These are phyloP conservation scores for Ia io DNA, from an alignment of 2,113 vertebrate species.

Conservation along the genomic window DNA sequence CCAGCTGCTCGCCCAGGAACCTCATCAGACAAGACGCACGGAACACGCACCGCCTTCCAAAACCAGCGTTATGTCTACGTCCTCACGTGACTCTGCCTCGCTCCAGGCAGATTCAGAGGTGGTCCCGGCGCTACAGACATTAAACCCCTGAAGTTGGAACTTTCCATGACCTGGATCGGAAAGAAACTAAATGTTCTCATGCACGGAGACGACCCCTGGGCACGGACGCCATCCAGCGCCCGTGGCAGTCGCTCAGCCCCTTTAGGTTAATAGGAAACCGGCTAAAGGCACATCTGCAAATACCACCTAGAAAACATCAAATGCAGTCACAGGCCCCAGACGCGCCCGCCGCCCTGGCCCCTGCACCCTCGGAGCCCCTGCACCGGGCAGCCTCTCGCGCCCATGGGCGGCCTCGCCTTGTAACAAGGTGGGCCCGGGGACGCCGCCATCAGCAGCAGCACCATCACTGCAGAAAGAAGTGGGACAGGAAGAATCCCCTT, in stretches of 20 bases:
- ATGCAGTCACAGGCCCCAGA: background rate
- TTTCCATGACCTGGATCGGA: background rate
- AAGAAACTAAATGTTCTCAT: background rate
- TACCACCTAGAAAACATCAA: background rate
- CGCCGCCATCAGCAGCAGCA: accelerated
- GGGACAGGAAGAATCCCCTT: too few species aligned
- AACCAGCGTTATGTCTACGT: accelerated
- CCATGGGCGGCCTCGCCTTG: background rate
- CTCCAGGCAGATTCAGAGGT: background rate
- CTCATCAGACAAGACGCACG: accelerated
- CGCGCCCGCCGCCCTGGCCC: background rate
- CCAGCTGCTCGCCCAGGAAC: accelerated
- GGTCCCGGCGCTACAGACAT: accelerated
- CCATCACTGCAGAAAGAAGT: accelerated
- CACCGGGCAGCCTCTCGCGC: background rate
- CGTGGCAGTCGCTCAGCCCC: accelerated
- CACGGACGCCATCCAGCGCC: accelerated
- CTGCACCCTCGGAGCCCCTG: background rate
- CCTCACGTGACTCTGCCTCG: background rate
- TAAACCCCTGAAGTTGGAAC: background rate
- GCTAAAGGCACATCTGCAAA: background rate
- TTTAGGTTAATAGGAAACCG: background rate
- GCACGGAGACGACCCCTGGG: background rate
- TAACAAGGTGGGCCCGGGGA: background rate
- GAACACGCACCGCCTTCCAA: background rate